Base-by-base conservation (phyloP, 2,888 invertebrate species). In the Cheilosia variabilis region DNA sequence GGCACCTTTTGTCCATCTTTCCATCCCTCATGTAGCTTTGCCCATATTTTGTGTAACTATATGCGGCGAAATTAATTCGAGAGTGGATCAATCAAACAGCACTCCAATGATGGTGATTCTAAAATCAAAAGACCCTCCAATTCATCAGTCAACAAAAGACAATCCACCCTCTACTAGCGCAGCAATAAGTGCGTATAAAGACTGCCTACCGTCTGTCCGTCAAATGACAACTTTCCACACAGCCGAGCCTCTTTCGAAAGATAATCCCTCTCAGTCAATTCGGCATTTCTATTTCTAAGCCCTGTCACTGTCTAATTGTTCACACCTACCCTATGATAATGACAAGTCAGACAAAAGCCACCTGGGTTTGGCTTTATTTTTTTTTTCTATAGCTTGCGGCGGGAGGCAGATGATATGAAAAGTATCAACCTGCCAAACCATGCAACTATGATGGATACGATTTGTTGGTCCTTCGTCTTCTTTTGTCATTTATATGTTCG, bases 401-500 rank as follows among this genome's bases (percentile, higher is more conserved):
- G 34, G 27, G 52, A 45, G 45, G 19, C 27, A 62, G 37, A 72
- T 65, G 62, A 78, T 43, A 58, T n/a, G 52, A 71, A 50, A 60
- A 45, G 19, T 22, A 66, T 53, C 27, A 57, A 66, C 63, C 75
- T 69, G 58, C 69, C 65, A 55, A 79, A 58, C 34, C 52, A 50
- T 27, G 55, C 52, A 63, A 52, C 65, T 71, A 71, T 80, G 84
- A 86, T 86, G 75, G 80, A 86, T 80, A 41, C 80, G 76, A 71
- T 76, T 75, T 65, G 65, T 58, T 69, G 37, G 69, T 80, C 80
- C 80, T 69, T 75, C 65, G 69, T 75, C 71, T 69, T 80, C 60
- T 50, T 71, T 80, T 84, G 75, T 80, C 84, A 83, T 84, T 71
- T 80, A 66, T 60, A 47, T 62, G 65, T 66, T 37, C 24, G 77